phyloP scores from a whole-genome alignment of 1,140 invertebrate species.

The Onthophagus taurus region DNA sequence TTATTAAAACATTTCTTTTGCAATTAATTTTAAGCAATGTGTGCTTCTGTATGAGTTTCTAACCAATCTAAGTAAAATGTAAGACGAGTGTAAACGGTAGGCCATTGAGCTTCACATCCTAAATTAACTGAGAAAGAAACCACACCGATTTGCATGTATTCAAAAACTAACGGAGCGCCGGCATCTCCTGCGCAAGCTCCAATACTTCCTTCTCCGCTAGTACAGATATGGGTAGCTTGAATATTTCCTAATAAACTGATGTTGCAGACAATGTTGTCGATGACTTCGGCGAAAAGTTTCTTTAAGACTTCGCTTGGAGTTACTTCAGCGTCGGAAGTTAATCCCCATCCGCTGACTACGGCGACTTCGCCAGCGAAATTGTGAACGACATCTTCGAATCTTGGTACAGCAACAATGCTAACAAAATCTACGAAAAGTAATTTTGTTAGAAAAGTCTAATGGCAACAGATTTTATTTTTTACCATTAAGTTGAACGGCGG shows the following conservation, averaged over 20 bases:
- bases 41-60: neutral
- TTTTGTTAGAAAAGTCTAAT: neutral
- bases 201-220: conserved; percentile 32
- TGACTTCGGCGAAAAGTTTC: conserved; percentile 19
- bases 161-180: conserved; percentile 37
- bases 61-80: neutral
- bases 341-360: conserved; percentile 40
- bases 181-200: conserved; percentile 35
- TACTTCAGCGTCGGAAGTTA: conserved; percentile 32
- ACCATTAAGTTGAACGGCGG: neutral
- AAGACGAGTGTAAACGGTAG: neutral
- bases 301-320: conserved; percentile 23
- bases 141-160: conserved; percentile 14
- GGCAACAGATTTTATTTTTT: neutral
- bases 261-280: conserved; percentile 22
- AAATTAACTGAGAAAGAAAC: neutral
- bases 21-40: too few relatives aligned
- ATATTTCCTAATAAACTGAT: conserved; percentile 22
- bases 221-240: conserved; percentile 37
- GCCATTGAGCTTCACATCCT: neutral
- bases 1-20: too few relatives aligned
- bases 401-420: conserved; percentile 37
- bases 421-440: conserved; percentile 35
- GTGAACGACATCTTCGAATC: conserved; percentile 30
- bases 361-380: conserved; percentile 35